Conservation (phyloP, 2,113 vertebrate species). For the Capreolus pygargus region DNA sequence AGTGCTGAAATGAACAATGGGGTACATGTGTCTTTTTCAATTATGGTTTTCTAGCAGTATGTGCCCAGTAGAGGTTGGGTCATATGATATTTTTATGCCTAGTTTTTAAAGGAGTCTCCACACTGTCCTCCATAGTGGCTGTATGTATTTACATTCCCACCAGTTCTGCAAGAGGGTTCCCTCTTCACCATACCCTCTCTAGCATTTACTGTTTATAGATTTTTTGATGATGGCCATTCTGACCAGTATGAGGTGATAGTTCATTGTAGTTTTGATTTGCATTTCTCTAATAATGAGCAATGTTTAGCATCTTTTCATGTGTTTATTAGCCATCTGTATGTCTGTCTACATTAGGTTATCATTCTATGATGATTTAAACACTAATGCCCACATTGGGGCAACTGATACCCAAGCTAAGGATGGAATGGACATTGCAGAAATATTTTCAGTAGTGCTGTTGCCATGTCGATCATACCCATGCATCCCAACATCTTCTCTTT, state of each 20-base stretch:
- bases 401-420: neutral
- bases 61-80: neutral
- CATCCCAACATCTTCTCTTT: neutral
- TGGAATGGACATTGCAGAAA: rapidly evolving
- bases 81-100: neutral
- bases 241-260: neutral
- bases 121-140: neutral
- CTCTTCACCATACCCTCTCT: neutral
- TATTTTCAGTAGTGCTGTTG: neutral
- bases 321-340: neutral
- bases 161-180: neutral
- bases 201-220: neutral
- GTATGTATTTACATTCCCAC: neutral
- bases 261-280: neutral
- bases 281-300: neutral
- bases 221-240: neutral
- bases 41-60: neutral
- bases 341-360: neutral
- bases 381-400: neutral
- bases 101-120: neutral
- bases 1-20: neutral
- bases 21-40: neutral
- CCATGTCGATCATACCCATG: neutral
- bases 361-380: neutral
- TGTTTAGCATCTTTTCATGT: neutral